Conservation (phyloP, 2,888 invertebrate species). For the Pyrrhosoma nymphula region DNA sequence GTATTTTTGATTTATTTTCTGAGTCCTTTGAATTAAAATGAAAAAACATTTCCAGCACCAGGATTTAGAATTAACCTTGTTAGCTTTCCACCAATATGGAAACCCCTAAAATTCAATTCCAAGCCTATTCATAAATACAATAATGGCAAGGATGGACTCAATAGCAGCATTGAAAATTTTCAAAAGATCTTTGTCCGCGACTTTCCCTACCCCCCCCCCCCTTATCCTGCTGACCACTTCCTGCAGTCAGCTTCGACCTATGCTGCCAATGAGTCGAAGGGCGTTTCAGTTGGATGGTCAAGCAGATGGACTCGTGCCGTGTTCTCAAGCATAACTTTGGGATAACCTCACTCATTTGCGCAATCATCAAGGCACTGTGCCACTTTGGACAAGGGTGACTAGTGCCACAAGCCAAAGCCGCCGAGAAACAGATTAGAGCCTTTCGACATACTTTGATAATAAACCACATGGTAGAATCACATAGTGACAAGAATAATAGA, state of each 20-base stretch:
- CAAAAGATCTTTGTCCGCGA: constrained; percentile 2
- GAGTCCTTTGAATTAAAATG: background rate
- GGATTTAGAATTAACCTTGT: background rate
- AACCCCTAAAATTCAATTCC: background rate
- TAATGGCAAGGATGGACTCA: background rate
- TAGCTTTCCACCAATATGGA: background rate
- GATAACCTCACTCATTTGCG: background rate
- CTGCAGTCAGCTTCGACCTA: background rate
- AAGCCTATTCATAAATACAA: background rate
- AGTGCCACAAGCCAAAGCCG: no score
- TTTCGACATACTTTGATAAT: no score
- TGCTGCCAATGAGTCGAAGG: background rate
- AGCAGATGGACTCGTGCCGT: background rate
- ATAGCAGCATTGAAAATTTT: background rate
- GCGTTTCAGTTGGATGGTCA: background rate
- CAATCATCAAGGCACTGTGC: no score
- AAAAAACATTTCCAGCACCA: background rate
- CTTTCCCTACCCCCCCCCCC: no score
- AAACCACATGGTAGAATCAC: no score
- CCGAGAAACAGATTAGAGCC: no score
- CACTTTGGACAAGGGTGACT: no score
- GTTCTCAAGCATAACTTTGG: background rate
- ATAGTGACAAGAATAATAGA: no score
- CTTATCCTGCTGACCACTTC: background rate
- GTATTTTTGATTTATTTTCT: no score